A percentile compares a stretch with the other conserved stretches of the same genome.
These are phyloP conservation scores for Lymantria dispar DNA, from an alignment of 2,888 invertebrate species.

Conservation along the genomic window DNA sequence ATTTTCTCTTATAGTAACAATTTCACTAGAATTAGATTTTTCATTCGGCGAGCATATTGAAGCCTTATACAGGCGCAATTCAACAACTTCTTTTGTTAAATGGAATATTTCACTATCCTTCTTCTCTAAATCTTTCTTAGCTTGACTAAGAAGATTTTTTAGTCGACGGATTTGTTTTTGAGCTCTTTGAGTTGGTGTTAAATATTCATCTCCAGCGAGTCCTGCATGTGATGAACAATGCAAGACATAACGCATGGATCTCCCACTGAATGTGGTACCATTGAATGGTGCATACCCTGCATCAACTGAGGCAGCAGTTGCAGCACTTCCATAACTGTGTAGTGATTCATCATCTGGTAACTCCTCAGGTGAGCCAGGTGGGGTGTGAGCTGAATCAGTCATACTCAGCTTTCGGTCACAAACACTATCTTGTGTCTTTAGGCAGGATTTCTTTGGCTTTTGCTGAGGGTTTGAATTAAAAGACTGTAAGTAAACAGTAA, in stretches of 20 bases:
- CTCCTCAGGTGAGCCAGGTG: constrained; percentile 84
- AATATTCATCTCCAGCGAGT: constrained; percentile 90
- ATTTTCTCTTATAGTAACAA: constrained; percentile 88
- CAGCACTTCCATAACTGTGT: constrained; percentile 90
- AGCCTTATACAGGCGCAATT: constrained; percentile 90
- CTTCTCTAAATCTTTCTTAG: constrained; percentile 89
- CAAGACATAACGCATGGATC: constrained; percentile 90
- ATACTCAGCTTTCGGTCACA: constrained; percentile 63
- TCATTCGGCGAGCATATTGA: constrained; percentile 91
- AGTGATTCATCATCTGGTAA: constrained; percentile 90
- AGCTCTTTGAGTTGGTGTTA: constrained; percentile 94
- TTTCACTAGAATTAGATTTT: constrained; percentile 89
- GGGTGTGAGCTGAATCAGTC: constrained; percentile 80
- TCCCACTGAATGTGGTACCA: constrained; percentile 87
- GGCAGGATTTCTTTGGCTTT: constrained; percentile 65
- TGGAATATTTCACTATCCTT: constrained; percentile 92
- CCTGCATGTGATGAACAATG: constrained; percentile 92
- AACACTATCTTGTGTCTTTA: constrained; percentile 61
- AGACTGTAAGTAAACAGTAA: constrained; percentile 58
- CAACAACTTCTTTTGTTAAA: constrained; percentile 90
- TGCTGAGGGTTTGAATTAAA: constrained; percentile 65
- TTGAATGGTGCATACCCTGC: constrained; percentile 91
- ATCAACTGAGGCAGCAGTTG: constrained; percentile 91
- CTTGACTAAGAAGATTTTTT: constrained; percentile 87
- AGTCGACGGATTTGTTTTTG: constrained; percentile 90